phyloP scores from a whole-genome alignment of 2,113 vertebrate species.

The Syngnathoides biaculeatus region DNA sequence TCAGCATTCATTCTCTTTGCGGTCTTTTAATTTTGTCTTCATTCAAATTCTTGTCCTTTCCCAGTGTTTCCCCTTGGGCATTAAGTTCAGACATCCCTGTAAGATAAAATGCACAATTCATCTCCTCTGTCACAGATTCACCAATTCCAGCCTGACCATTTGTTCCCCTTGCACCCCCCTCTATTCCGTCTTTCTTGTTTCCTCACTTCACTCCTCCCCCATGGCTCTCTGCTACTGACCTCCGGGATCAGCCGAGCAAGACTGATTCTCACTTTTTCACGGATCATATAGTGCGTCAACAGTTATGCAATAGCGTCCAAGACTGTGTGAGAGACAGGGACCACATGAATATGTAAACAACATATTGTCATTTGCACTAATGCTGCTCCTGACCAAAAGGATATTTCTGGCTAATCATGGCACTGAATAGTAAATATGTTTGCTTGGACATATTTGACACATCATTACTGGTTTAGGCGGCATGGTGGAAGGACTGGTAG shows the following conservation, averaged over 20 bases:
- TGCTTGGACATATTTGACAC: not conserved
- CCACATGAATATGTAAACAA: constrained; percentile 38
- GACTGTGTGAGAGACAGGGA: constrained; percentile 7
- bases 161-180: constrained; percentile 5
- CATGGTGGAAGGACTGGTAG: no score
- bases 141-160: constrained; percentile 12
- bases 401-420: not conserved
- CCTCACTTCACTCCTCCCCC: constrained; percentile 24
- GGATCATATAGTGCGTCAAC: constrained; percentile 66
- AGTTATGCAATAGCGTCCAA: constrained; percentile 53
- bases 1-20: constrained; percentile 1
- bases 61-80: constrained; percentile 14
- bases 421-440: not conserved
- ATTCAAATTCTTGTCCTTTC: constrained; percentile 5
- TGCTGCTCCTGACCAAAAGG: constrained; percentile 14
- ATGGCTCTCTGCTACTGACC: constrained; percentile 54
- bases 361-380: constrained; percentile 48
- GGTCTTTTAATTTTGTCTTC: constrained; percentile 16
- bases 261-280: constrained; percentile 72
- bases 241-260: constrained; percentile 70
- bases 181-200: constrained; percentile 10
- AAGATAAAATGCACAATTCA: constrained; percentile 22
- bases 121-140: constrained; percentile 16
- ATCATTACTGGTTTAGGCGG: not conserved
- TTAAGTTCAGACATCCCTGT: constrained; percentile 16